These are phyloP conservation scores for Phorcus lineatus DNA, from an alignment of 2,888 invertebrate species.

Conservation along the genomic window DNA sequence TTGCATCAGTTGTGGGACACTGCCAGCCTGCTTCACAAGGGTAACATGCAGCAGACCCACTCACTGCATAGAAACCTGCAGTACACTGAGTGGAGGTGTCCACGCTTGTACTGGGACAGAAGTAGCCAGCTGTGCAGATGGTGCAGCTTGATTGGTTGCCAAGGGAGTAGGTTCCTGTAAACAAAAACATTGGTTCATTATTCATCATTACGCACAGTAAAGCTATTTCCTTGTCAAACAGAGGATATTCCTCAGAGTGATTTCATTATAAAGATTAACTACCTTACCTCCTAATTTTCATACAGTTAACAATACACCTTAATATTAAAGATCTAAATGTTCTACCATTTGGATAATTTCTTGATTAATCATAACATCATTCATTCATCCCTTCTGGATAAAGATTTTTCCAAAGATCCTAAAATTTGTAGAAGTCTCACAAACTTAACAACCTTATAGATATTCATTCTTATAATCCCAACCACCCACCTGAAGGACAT, in stretches of 20 bases:
- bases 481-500: slow-evolving; percentile 56
- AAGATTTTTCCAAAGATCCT: too few species aligned
- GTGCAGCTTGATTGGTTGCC: slow-evolving; percentile 63
- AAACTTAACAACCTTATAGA: too few species aligned
- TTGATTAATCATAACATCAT: too few species aligned
- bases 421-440: too few species aligned
- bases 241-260: background rate
- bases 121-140: slow-evolving; percentile 63
- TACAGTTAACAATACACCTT: too few species aligned
- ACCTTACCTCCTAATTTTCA: too few species aligned
- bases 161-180: slow-evolving; percentile 60
- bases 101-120: slow-evolving; percentile 50
- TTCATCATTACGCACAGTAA: background rate
- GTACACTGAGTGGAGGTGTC: slow-evolving; percentile 42
- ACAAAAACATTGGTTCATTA: background rate
- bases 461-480: too few species aligned
- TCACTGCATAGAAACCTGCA: slow-evolving; percentile 50
- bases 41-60: slow-evolving; percentile 46
- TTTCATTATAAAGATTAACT: background rate
- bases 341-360: too few species aligned
- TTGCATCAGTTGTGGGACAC: slow-evolving; percentile 59
- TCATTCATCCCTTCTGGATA: too few species aligned
- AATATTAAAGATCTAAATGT: too few species aligned
- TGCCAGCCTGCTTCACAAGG: slow-evolving; percentile 58
- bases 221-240: background rate